phyloP scores from a whole-genome alignment of 64 coral and sea anemone species.

The Acropora yongei region DNA sequence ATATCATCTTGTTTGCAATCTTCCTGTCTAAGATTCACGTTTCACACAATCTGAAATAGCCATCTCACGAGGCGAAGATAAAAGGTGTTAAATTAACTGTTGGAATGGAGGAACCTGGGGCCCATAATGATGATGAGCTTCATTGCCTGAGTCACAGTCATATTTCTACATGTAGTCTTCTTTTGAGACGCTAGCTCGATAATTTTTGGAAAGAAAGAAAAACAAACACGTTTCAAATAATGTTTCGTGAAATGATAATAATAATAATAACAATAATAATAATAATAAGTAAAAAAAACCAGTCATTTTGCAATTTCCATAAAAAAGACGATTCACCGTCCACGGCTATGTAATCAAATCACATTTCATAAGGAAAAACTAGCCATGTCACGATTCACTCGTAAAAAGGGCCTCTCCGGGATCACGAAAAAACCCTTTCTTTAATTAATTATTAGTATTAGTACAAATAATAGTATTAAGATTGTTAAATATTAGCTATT shows the following conservation, averaged over 20 bases:
- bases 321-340: neutral
- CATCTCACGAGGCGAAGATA: neutral
- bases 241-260: neutral
- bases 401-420: neutral
- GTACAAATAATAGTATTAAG: too few relatives aligned
- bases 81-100: neutral
- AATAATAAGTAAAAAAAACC: too few relatives aligned
- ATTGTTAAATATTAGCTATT: neutral
- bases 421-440: too few relatives aligned
- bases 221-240: neutral
- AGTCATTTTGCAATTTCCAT: neutral
- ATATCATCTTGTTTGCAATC: neutral
- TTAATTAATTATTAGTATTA: too few relatives aligned
- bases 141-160: neutral
- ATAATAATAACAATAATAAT: too few relatives aligned
- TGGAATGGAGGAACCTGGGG: neutral
- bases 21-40: neutral
- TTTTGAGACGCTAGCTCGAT: neutral
- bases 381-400: neutral
- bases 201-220: neutral
- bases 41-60: neutral
- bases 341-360: neutral
- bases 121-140: neutral
- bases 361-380: neutral
- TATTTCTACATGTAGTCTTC: neutral